Conservation (phyloP, 2,113 vertebrate genomes). For the Proterorhinus semilunaris region DNA sequence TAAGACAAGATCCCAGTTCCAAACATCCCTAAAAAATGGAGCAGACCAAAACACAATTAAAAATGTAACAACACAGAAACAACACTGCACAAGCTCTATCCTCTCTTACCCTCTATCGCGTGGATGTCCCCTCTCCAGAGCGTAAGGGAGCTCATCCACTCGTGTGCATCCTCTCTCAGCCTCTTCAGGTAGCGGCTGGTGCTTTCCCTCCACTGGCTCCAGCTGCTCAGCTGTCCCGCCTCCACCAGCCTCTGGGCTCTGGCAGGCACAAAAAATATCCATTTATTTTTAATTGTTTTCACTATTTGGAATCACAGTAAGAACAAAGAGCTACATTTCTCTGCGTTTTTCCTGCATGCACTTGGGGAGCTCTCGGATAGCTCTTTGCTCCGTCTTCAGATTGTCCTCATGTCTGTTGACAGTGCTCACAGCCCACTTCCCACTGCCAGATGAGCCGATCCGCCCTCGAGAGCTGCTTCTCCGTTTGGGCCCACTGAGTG, state of each 20-base stretch:
- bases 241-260: conserved; percentile 61
- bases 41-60: not conserved
- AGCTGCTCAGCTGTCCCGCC: conserved; percentile 60
- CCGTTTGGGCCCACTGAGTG: conserved; percentile 26
- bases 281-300: not conserved
- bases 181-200: conserved; percentile 74
- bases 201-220: conserved; percentile 78
- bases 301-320: not conserved
- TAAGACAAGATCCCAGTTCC: conserved; percentile 94
- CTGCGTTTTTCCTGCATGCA: conserved; percentile 81
- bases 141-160: conserved; percentile 74
- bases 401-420: conserved; percentile 45
- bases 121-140: conserved; percentile 88
- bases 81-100: not conserved
- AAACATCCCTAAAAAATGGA: conserved; percentile 82
- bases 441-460: conserved; percentile 47
- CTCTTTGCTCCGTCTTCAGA: conserved; percentile 39
- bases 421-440: conserved; percentile 43
- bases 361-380: conserved; percentile 70
- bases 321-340: conserved; percentile 69
- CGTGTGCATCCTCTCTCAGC: conserved; percentile 65
- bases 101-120: conserved; percentile 65
- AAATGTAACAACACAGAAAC: not conserved
- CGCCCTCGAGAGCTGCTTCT: conserved; percentile 41
- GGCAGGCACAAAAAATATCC: conserved; percentile 1